Percentiles rank a stretch among this genome's conserved stretches.
phyloP scores from a whole-genome alignment of 2,888 invertebrate species.

The Autographa pulchrina region DNA sequence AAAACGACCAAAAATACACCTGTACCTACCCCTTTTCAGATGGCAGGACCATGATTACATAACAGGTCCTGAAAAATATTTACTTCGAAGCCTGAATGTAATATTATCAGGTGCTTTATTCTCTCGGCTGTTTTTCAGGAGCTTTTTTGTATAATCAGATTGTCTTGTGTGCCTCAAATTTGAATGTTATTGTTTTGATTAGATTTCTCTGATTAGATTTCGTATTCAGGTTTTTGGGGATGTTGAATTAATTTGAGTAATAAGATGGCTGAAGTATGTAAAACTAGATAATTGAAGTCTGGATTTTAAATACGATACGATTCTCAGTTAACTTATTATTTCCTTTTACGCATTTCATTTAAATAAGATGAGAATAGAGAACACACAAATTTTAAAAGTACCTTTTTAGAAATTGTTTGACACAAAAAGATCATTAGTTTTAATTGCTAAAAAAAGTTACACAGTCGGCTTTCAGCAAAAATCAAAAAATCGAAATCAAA shows the following conservation, averaged over 20 bases:
- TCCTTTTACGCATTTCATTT: no score
- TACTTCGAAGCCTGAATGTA: conserved; percentile 10
- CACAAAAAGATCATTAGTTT: no score
- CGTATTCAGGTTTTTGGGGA: not conserved
- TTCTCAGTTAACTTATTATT: no score
- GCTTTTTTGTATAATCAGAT: conserved; percentile 46
- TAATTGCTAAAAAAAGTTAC: no score
- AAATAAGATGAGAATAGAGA: no score
- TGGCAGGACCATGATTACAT: not conserved
- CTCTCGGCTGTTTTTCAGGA: conserved; percentile 3
- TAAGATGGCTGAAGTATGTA: not conserved
- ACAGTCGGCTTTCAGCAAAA: no score
- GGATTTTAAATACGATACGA: no score
- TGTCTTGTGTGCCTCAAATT: conserved; percentile 15
- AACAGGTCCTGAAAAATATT: conserved; percentile 27
- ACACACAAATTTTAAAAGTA: no score
- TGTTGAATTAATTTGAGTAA: not conserved
- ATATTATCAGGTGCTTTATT: conserved; percentile 37
- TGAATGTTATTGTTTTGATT: conserved; percentile 26
- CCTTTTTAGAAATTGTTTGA: no score
- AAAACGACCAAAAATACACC: not conserved
- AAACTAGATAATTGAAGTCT: no score
- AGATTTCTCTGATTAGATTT: not conserved
- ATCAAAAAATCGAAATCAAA: no score
- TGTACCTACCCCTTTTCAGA: not conserved